phyloP scores from a whole-genome alignment of 2,797 vertebrate genomes.

The Phrynocephalus guinanensis region DNA sequence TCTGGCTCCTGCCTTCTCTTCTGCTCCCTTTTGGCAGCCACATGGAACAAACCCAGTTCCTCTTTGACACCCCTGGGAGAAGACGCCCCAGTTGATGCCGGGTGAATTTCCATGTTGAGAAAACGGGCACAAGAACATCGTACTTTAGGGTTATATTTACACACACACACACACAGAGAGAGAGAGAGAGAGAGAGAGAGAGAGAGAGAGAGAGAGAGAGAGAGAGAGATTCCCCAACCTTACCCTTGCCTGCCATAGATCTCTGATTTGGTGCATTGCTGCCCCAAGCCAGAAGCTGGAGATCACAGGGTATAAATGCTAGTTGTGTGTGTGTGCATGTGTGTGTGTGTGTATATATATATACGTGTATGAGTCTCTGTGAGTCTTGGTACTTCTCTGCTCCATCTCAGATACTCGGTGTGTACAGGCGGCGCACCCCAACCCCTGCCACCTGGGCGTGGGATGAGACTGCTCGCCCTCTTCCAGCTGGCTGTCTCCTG shows the following conservation, averaged over 20 bases:
- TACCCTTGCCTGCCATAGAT: background rate
- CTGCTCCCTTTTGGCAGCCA: slow-evolving; percentile 51
- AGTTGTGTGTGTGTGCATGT: background rate
- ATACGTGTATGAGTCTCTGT: too few relatives aligned
- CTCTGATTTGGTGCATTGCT: slow-evolving; percentile 71
- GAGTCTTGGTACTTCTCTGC: background rate
- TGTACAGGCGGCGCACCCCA: background rate
- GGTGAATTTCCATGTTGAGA: background rate
- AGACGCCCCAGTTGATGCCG: background rate
- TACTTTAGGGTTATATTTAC: background rate
- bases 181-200: too few relatives aligned
- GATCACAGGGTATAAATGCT: slow-evolving; percentile 15
- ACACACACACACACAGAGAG: too few relatives aligned
- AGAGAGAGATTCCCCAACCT: background rate
- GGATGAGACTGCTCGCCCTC: background rate
- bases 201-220: too few relatives aligned
- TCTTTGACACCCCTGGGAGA: background rate
- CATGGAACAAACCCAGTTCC: background rate
- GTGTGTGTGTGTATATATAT: background rate
- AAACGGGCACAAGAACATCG: background rate
- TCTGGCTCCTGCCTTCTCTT: background rate
- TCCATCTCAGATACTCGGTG: background rate
- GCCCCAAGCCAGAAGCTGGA: slow-evolving; percentile 45
- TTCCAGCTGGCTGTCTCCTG: background rate
- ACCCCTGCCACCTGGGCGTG: background rate